Evolutionary conservation across 2,113 vertebrate species (phyloP).

Genomic region (Sceloporus undulatus): DNA sequence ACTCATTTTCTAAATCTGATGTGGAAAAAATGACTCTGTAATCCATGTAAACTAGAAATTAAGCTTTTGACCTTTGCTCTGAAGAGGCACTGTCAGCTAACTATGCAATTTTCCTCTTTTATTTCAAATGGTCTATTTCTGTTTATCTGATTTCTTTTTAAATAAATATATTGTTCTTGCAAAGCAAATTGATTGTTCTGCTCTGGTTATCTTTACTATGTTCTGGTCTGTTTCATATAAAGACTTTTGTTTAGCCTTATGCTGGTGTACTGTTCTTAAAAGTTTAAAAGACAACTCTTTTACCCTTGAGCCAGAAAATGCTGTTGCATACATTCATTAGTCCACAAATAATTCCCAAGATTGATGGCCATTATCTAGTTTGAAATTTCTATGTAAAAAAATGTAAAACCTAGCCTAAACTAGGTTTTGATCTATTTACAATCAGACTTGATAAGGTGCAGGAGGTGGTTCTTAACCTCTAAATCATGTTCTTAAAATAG

Average conservation of each 20-base stretch:
- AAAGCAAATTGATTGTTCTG: constrained; percentile 15
- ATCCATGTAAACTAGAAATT: neutral
- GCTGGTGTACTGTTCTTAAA: neutral
- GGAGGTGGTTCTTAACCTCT: neutral
- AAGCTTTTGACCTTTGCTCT: constrained; percentile 21
- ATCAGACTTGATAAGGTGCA: neutral
- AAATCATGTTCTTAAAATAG: neutral
- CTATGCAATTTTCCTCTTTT: neutral
- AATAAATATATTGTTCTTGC: constrained; percentile 21
- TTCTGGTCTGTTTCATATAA: neutral
- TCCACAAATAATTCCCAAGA: neutral
- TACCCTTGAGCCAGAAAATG: neutral
- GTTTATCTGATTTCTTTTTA: neutral
- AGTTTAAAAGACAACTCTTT: neutral
- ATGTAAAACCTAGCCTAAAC: neutral
- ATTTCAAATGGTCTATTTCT: constrained; percentile 6
- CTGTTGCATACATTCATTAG: neutral
- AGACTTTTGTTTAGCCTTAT: neutral
- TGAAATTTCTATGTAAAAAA: neutral
- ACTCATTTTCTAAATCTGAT: neutral
- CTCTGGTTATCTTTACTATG: neutral
- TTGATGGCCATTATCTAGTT: neutral
- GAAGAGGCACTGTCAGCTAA: neutral
- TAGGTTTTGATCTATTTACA: neutral
- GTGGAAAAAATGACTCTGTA: neutral